These are phyloP conservation scores for Ophthalmolycus amberensis DNA, from an alignment of 2,113 vertebrate genomes.

Conservation along the genomic window DNA sequence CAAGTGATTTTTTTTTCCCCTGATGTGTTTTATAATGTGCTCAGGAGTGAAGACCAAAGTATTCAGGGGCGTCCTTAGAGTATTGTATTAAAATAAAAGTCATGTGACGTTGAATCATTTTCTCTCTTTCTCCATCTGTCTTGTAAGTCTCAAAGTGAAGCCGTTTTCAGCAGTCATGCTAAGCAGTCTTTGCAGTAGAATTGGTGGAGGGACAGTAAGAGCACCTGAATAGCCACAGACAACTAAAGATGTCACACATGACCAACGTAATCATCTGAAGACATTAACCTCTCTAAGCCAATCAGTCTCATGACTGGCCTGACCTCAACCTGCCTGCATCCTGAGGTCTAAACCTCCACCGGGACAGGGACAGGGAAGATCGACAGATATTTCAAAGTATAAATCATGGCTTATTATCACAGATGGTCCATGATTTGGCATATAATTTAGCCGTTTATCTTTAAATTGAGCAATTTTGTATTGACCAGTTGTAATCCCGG, in stretches of 20 bases:
- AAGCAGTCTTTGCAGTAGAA: constrained; percentile 13
- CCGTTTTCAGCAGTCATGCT: constrained; percentile 19
- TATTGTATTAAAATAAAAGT: constrained; percentile 44
- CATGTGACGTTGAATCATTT: constrained; percentile 25
- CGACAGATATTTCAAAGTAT: background rate
- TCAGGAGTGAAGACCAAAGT: constrained; percentile 28
- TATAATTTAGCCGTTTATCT: background rate
- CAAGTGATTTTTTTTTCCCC: constrained; percentile 49
- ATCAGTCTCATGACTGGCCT: constrained; percentile 45
- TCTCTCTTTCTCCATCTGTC: constrained; percentile 24
- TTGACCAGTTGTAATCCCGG: background rate
- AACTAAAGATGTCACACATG: constrained; percentile 22
- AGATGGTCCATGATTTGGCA: background rate
- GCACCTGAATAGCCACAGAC: background rate
- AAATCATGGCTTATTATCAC: background rate
- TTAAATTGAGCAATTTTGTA: background rate
- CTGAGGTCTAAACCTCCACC: constrained; percentile 16
- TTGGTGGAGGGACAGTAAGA: constrained; percentile 7
- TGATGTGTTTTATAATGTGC: constrained; percentile 27
- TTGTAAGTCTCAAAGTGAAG: constrained; percentile 23
- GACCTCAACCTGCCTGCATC: constrained; percentile 38
- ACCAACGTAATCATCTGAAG: constrained; percentile 43
- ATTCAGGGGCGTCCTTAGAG: constrained; percentile 33
- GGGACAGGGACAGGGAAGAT: background rate
- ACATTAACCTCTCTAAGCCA: constrained; percentile 54